Conservation (phyloP, 1,140 invertebrate species). For the Dryas iulia region DNA sequence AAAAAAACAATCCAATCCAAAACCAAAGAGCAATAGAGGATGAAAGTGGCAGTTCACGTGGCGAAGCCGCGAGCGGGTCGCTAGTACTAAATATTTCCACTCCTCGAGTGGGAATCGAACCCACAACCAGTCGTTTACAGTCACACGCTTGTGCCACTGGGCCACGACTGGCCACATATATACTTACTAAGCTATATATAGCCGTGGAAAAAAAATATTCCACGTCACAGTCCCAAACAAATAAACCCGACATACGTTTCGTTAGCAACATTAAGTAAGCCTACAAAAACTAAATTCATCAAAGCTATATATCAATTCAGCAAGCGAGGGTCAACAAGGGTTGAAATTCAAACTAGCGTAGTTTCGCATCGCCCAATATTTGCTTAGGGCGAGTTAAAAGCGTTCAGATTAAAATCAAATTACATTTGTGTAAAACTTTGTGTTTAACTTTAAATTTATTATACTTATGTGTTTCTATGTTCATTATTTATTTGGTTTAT, state of each 20-base stretch:
- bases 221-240: not conserved
- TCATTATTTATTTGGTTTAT: not conserved
- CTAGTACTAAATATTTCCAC: too few relatives aligned
- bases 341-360: conserved; percentile 49
- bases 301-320: conserved; percentile 42
- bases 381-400: conserved; percentile 23
- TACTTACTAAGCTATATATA: too few relatives aligned
- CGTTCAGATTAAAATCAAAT: conserved; percentile 6
- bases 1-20: too few relatives aligned
- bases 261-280: not conserved
- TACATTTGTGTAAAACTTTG: not conserved
- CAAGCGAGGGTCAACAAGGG: conserved; percentile 42
- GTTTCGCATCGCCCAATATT: conserved; percentile 37
- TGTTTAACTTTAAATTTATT: not conserved
- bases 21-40: too few relatives aligned
- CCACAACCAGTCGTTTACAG: too few relatives aligned
- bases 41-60: too few relatives aligned
- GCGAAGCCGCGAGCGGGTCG: too few relatives aligned
- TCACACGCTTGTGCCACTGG: too few relatives aligned
- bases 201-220: not conserved
- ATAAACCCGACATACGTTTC: not conserved
- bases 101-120: too few relatives aligned
- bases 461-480: not conserved
- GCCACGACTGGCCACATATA: too few relatives aligned
- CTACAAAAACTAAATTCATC: conserved; percentile 44